Percentiles rank a stretch among this genome's conserved stretches.
Conservation (phyloP, 2,888 invertebrate genomes). For the Acanthosoma haemorrhoidale region DNA sequence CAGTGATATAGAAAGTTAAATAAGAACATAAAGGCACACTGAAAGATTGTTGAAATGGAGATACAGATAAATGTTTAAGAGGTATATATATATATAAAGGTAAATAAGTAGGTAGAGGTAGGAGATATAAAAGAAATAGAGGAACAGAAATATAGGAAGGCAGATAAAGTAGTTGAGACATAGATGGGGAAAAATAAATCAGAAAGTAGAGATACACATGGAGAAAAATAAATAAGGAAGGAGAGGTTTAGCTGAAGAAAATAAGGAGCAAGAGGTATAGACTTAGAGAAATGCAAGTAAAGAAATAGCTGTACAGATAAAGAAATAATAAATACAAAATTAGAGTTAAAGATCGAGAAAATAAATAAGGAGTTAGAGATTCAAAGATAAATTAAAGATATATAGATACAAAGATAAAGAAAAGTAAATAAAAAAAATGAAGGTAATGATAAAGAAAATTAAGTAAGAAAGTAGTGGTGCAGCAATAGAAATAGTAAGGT, state of each 20-base stretch:
- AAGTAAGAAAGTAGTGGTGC: neutral
- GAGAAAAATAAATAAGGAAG: slow-evolving; percentile 16
- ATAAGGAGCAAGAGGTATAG: neutral
- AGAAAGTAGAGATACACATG: neutral
- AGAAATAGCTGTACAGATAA: no score
- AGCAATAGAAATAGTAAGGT: neutral
- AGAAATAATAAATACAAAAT: neutral
- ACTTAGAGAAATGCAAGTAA: neutral
- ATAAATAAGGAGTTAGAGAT: neutral
- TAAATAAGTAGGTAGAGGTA: neutral
- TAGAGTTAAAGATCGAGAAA: neutral
- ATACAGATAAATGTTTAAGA: no score
- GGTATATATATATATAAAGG: neutral
- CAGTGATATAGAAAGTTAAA: neutral
- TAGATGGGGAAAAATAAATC: no score
- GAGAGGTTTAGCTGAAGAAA: neutral
- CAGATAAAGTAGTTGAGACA: no score
- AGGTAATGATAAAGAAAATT: neutral
- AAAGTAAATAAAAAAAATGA: no score
- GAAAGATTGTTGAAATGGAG: no score
- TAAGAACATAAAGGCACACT: no score
- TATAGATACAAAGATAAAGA: neutral
- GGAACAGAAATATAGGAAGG: neutral
- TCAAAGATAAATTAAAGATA: neutral
- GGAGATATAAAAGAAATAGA: neutral